These are phyloP conservation scores for Mechanitis mazaeus DNA, from an alignment of 2,888 invertebrate species.

Conservation along the genomic window DNA sequence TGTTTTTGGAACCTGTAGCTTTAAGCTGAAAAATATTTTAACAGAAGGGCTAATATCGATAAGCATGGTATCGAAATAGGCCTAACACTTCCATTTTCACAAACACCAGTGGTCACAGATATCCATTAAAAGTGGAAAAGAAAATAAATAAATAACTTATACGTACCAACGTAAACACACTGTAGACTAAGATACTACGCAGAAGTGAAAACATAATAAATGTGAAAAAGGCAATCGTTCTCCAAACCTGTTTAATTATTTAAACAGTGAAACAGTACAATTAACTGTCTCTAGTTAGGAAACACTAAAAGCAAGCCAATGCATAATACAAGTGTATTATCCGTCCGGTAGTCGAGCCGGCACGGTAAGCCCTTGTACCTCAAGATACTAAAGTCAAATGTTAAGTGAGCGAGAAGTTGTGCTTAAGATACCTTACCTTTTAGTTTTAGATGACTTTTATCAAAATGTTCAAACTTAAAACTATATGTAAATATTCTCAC, in stretches of 20 bases:
- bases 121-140: too few species aligned
- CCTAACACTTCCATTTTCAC: too few species aligned
- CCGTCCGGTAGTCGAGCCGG: background rate
- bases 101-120: too few species aligned
- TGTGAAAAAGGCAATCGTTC: background rate
- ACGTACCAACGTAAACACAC: too few species aligned
- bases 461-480: too few species aligned
- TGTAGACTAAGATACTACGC: background rate
- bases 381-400: background rate
- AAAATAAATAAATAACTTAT: too few species aligned
- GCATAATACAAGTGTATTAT: background rate
- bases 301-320: background rate
- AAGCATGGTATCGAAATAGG: too few species aligned
- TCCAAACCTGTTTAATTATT: background rate
- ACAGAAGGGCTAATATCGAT: too few species aligned
- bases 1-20: too few species aligned
- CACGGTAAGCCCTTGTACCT: constrained; percentile 2
- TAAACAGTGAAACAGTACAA: background rate
- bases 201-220: background rate
- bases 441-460: too few species aligned
- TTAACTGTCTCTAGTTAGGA: background rate
- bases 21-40: too few species aligned
- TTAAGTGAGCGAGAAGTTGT: background rate
- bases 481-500: too few species aligned
- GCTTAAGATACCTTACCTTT: background rate